These are phyloP conservation scores for Cataglyphis hispanica DNA, from an alignment of 1,140 invertebrate genomes.

Conservation along the genomic window DNA sequence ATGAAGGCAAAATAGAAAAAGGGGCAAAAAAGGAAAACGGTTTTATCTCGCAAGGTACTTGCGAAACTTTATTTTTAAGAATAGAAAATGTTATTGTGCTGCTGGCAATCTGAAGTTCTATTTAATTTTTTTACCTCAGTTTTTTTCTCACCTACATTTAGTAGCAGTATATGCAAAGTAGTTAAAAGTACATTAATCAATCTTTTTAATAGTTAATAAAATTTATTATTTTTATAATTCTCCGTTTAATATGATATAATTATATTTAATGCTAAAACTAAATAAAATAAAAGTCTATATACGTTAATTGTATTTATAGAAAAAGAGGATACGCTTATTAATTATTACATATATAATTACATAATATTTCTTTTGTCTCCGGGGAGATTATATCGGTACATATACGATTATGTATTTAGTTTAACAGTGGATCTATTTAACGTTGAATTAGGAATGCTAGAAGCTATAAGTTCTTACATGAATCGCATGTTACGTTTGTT, in stretches of 20 bases:
- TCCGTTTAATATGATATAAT: neutral
- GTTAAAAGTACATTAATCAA: neutral
- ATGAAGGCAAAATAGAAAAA: neutral
- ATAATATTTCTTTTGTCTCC: conserved; percentile 28
- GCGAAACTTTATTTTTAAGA: conserved; percentile 18
- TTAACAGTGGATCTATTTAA: conserved; percentile 2
- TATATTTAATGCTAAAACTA: conserved; percentile 5
- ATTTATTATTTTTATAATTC: neutral
- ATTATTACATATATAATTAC: conserved; percentile 2
- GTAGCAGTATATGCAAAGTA: neutral
- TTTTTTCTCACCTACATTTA: neutral
- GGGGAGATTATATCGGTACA: conserved; percentile 16
- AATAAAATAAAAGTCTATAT: neutral
- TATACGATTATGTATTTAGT: neutral
- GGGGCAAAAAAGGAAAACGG: neutral
- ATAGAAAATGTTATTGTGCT: conserved; percentile 14
- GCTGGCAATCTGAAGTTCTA: conserved; percentile 22
- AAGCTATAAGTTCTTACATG: conserved; percentile 13
- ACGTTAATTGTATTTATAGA: neutral
- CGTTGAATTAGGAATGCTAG: neutral
- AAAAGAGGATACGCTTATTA: neutral
- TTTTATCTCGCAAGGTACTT: conserved; percentile 6
- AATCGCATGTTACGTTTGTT: conserved; percentile 64
- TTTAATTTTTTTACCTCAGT: conserved; percentile 1
- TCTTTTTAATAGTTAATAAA: neutral